These are phyloP conservation scores for Notospermus geniculatus DNA, from an alignment of 1,140 invertebrate species.

Conservation along the genomic window DNA sequence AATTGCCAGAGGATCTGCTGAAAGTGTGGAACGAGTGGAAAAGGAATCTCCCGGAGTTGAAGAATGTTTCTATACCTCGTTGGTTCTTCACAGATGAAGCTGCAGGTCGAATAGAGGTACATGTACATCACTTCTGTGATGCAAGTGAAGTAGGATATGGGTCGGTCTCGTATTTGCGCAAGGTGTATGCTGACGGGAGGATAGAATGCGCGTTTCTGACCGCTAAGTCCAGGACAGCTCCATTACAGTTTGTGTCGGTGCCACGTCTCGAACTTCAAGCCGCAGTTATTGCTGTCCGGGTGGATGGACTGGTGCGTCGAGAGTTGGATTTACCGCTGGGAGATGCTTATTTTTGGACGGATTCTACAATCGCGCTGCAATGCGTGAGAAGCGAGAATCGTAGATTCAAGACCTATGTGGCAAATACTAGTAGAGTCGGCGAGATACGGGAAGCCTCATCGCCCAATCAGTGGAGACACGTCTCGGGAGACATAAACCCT, in stretches of 20 bases:
- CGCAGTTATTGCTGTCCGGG: slow-evolving; percentile 8
- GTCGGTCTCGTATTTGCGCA: background rate
- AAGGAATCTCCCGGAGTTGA: background rate
- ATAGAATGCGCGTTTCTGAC: background rate
- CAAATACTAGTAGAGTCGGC: slow-evolving; percentile 5
- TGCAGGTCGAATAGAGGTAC: background rate
- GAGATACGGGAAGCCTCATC: background rate
- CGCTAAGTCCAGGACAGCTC: background rate
- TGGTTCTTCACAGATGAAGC: background rate
- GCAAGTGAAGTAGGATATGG: slow-evolving; percentile 10
- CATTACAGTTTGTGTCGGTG: background rate
- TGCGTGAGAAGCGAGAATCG: background rate
- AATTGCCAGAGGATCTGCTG: background rate
- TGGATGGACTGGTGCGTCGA: background rate
- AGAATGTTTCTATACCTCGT: background rate
- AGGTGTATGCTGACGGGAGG: background rate
- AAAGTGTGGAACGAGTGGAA: background rate
- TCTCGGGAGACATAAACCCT: slow-evolving; percentile 50
- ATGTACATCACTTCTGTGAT: slow-evolving; percentile 13
- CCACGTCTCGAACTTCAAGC: slow-evolving; percentile 9
- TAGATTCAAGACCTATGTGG: slow-evolving; percentile 16
- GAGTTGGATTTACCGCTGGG: slow-evolving; percentile 3
- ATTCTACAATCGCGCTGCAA: slow-evolving; percentile 2
- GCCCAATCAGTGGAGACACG: slow-evolving; percentile 39
- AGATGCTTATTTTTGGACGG: slow-evolving; percentile 10